Percentiles rank a stretch among this genome's conserved stretches.
These are phyloP conservation scores for Chanos chanos DNA, from an alignment of 2,797 vertebrate species.

Conservation along the genomic window DNA sequence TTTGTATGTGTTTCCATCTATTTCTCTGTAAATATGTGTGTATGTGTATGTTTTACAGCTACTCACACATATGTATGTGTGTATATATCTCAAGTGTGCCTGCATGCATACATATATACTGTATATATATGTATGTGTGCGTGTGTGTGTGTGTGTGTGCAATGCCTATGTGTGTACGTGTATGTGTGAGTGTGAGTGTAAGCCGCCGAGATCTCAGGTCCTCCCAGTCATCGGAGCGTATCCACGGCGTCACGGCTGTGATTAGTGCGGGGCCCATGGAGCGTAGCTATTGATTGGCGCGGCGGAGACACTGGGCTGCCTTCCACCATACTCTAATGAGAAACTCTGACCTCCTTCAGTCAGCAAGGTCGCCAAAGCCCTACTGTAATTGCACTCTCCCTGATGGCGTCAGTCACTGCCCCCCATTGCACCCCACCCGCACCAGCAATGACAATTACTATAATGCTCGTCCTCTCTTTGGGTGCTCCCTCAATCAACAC, in stretches of 20 bases:
- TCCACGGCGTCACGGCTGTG: conserved; percentile 71
- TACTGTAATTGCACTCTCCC: conserved; percentile 83
- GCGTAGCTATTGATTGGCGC: conserved; percentile 81
- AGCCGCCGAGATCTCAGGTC: too few species aligned
- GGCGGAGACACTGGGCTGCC: conserved; percentile 78
- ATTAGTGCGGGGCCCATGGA: conserved; percentile 73
- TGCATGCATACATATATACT: too few species aligned
- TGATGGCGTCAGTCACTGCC: conserved; percentile 82
- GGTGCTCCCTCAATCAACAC: conserved; percentile 67
- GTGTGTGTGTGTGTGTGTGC: background rate
- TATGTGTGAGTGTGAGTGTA: conserved; percentile 9
- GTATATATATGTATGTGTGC: background rate
- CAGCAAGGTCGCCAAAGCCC: conserved; percentile 81
- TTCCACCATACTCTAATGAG: conserved; percentile 82
- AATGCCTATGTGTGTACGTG: background rate
- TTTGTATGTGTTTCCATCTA: too few species aligned
- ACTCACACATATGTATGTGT: background rate
- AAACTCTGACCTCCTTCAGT: conserved; percentile 79
- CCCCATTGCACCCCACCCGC: conserved; percentile 72
- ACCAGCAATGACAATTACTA: conserved; percentile 80
- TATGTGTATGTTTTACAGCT: too few species aligned
- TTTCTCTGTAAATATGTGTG: too few species aligned
- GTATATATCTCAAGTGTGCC: too few species aligned
- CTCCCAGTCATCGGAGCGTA: conserved; percentile 42
- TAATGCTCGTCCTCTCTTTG: conserved; percentile 69